These are phyloP conservation scores for Gasterosteus nipponicus DNA, from an alignment of 2,113 vertebrate species.

Conservation along the genomic window DNA sequence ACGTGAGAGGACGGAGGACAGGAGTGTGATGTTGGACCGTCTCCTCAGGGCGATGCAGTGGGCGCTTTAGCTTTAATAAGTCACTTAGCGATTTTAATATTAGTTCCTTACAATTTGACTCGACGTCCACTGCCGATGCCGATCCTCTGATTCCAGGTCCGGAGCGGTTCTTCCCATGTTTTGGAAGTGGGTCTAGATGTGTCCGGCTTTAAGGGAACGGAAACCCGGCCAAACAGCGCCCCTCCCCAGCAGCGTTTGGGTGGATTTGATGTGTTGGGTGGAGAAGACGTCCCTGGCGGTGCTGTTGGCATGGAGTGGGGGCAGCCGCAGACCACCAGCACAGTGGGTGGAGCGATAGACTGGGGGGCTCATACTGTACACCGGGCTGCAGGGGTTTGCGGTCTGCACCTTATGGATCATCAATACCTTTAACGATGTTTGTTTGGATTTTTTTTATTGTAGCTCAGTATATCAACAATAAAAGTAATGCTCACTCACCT, in stretches of 20 bases:
- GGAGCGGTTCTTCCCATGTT: neutral
- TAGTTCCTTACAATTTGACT: too few species aligned
- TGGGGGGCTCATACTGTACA: conserved; percentile 87
- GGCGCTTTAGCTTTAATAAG: too few species aligned
- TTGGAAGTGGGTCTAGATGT: neutral
- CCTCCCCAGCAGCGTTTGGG: neutral
- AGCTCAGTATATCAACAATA: conserved; percentile 96
- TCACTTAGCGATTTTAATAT: too few species aligned
- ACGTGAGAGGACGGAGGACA: too few species aligned
- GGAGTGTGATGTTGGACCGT: too few species aligned
- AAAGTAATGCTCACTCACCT: conserved; percentile 87
- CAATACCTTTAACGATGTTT: conserved; percentile 84
- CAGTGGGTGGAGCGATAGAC: conserved; percentile 74
- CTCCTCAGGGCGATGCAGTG: too few species aligned
- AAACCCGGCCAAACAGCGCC: neutral
- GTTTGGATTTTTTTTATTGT: conserved; percentile 82
- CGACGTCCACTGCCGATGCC: too few species aligned
- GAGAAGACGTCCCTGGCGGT: conserved; percentile 60
- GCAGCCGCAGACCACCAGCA: conserved; percentile 81
- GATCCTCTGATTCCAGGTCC: neutral
- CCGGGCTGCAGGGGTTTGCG: conserved; percentile 88
- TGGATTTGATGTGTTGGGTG: neutral
- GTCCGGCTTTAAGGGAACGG: neutral
- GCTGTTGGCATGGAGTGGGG: neutral
- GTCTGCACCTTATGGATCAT: conserved; percentile 94